Evolutionary conservation across 1,140 invertebrate genomes (phyloP).

Genomic region (Formica selysi): DNA sequence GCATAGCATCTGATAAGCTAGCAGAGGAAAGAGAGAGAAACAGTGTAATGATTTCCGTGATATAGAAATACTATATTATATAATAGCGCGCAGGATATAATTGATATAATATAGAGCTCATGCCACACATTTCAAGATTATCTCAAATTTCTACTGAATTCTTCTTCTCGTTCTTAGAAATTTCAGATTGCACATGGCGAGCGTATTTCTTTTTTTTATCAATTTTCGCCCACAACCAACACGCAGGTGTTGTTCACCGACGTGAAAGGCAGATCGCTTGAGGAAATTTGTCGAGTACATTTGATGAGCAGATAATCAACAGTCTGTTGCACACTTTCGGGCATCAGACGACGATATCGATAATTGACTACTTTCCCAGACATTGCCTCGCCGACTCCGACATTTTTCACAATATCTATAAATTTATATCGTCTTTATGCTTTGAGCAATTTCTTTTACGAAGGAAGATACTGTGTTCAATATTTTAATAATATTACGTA

Average conservation of each 20-base stretch:
- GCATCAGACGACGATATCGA: conserved; percentile 60
- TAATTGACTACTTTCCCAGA: conserved; percentile 17
- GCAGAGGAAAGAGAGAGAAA: neutral
- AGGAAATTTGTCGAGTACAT: conserved; percentile 47
- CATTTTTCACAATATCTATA: conserved; percentile 32
- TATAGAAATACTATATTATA: conserved; percentile 42
- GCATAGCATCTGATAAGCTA: conserved; percentile 47
- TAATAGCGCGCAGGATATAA: conserved; percentile 39
- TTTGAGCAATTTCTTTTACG: conserved; percentile 3
- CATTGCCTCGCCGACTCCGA: neutral
- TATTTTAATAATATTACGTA: conserved; percentile 7
- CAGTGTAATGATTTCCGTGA: conserved; percentile 42
- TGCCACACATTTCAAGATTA: conserved; percentile 19
- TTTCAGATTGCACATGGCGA: conserved; percentile 16
- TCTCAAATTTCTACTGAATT: conserved; percentile 21
- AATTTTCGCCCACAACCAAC: conserved; percentile 19
- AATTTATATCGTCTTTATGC: neutral
- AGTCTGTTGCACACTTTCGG: conserved; percentile 32
- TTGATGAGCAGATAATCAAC: conserved; percentile 53
- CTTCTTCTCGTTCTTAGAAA: conserved; percentile 16
- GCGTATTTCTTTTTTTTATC: neutral
- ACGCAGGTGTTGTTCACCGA: conserved; percentile 56
- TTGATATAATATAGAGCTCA: conserved; percentile 45
- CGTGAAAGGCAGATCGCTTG: conserved; percentile 59
- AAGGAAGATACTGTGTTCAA: neutral